Evolutionary conservation across 2,113 vertebrate species (phyloP).

Genomic region (Nyctereutes procyonoides): DNA sequence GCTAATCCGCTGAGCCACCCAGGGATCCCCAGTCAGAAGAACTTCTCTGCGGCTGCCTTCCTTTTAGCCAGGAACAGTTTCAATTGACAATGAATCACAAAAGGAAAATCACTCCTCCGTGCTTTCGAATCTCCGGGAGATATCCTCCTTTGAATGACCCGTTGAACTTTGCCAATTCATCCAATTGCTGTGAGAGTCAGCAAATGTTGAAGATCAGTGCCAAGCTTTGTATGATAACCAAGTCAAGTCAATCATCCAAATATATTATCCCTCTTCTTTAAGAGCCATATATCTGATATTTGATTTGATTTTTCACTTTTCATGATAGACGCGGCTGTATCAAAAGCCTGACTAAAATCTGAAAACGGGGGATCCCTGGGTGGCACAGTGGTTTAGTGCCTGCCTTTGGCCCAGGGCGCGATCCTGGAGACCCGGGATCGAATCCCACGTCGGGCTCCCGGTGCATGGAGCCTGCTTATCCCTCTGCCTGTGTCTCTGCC

Average conservation of each 20-base stretch:
- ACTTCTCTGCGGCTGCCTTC: background rate
- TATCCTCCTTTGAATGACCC: background rate
- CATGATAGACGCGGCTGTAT: background rate
- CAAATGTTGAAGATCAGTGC: background rate
- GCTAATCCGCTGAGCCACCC: no score
- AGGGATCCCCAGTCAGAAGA: background rate
- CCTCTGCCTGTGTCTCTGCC: no score
- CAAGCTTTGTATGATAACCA: background rate
- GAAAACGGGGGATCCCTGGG: no score
- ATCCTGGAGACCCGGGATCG: no score
- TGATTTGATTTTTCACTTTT: background rate
- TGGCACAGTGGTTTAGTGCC: no score
- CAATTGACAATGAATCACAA: background rate
- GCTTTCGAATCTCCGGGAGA: background rate
- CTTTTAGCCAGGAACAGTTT: background rate
- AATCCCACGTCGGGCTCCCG: no score
- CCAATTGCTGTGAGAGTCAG: background rate
- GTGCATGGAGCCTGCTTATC: no score
- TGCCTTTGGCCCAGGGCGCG: no score
- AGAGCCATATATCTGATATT: background rate
- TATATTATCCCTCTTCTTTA: background rate
- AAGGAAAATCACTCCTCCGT: background rate
- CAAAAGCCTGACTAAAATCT: background rate
- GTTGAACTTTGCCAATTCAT: background rate
- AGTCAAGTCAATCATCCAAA: background rate